phyloP scores from a whole-genome alignment of 2,113 vertebrate species.

The Lophochroa leadbeateri region DNA sequence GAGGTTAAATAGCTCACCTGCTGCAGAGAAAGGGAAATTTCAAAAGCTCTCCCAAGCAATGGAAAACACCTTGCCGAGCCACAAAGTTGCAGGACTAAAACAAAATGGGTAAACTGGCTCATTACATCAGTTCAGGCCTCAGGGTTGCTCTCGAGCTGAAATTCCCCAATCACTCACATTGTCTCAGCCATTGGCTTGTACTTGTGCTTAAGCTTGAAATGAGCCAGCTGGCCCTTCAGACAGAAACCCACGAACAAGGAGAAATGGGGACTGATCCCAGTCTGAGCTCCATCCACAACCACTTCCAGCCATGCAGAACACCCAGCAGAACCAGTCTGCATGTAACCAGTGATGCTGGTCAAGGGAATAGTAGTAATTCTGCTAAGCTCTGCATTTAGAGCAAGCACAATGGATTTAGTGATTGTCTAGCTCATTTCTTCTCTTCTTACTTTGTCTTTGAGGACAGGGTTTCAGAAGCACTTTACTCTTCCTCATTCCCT shows the following conservation, averaged over 20 bases:
- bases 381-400: background rate
- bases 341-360: background rate
- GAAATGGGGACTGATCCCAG: background rate
- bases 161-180: background rate
- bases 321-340: background rate
- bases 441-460: background rate
- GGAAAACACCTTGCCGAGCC: background rate
- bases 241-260: background rate
- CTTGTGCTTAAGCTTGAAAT: background rate
- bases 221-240: background rate
- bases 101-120: background rate
- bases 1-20: background rate
- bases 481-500: background rate
- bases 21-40: background rate
- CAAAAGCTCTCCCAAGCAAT: background rate
- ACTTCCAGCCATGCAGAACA: rapidly evolving
- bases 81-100: background rate
- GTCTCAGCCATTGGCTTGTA: background rate
- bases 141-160: background rate
- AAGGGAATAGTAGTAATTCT: background rate
- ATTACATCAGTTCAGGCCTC: background rate
- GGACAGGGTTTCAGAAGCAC: background rate
- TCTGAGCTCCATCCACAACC: background rate
- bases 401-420: background rate
- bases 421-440: background rate